phyloP scores from a whole-genome alignment of 2,113 vertebrate genomes.

The Acrocephalus arundinaceus region DNA sequence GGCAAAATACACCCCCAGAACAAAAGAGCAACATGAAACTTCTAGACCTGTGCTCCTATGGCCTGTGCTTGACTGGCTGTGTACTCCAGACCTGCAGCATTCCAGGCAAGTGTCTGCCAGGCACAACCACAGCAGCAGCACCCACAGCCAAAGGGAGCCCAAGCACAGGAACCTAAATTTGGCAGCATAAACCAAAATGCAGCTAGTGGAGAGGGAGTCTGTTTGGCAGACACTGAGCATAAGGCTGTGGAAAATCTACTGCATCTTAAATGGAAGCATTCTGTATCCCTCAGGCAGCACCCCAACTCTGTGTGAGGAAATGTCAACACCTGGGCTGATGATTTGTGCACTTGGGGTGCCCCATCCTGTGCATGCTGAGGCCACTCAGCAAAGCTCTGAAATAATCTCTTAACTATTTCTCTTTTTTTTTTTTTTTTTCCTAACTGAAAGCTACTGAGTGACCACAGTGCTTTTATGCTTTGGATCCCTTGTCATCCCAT shows the following conservation, averaged over 20 bases:
- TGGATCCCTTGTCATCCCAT: not conserved
- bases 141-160: not conserved
- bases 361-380: not conserved
- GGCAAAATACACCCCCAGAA: not conserved
- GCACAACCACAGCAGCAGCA: not conserved
- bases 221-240: not conserved
- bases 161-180: not conserved
- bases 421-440: not conserved
- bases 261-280: not conserved
- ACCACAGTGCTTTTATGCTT: not conserved
- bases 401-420: not conserved
- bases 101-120: not conserved
- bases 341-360: not conserved
- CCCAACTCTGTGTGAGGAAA: not conserved
- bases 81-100: not conserved
- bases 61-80: not conserved
- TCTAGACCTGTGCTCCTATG: not conserved
- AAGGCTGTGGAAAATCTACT: not conserved
- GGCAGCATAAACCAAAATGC: not conserved
- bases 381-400: not conserved
- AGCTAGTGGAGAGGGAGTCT: accelerated
- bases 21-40: not conserved
- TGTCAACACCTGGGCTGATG: not conserved
- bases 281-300: not conserved
- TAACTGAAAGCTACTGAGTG: not conserved